A percentile compares a stretch with the other conserved stretches of the same genome.
phyloP scores from a whole-genome alignment of 2,888 invertebrate species.

The Tromatobia lineatoria region DNA sequence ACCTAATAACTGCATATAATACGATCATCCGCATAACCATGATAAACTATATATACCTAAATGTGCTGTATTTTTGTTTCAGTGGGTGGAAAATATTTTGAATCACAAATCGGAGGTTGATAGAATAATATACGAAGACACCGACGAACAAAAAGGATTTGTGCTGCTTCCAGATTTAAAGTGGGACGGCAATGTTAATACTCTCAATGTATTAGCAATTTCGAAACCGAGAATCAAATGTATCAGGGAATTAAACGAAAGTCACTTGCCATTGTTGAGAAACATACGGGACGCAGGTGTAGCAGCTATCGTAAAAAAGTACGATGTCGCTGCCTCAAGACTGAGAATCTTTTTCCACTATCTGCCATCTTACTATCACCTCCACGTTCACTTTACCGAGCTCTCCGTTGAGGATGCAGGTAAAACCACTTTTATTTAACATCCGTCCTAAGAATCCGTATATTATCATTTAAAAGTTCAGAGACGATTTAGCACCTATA shows the following conservation, averaged over 20 bases:
- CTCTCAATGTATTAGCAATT: constrained; percentile 95
- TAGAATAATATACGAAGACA: constrained; percentile 93
- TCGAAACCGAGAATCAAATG: constrained; percentile 92
- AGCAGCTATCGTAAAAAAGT: constrained; percentile 92
- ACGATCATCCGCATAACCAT: too few species aligned
- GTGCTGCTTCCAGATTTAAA: constrained; percentile 97
- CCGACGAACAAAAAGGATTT: constrained; percentile 93
- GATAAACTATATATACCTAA: too few species aligned
- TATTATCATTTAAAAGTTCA: too few species aligned
- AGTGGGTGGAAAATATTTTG: constrained; percentile 99
- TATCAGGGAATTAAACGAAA: constrained; percentile 92
- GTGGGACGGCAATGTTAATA: constrained; percentile 95
- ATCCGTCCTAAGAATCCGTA: too few species aligned
- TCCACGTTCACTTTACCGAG: constrained; percentile 97
- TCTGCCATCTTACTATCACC: constrained; percentile 98
- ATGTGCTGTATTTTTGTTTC: constrained; percentile 58
- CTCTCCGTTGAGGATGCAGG: constrained; percentile 92
- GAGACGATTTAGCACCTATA: too few species aligned
- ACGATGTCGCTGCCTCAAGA: constrained; percentile 89
- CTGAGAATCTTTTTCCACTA: constrained; percentile 96
- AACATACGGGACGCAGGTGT: constrained; percentile 92
- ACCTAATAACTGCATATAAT: too few species aligned
- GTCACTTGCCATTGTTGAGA: constrained; percentile 93
- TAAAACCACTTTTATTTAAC: constrained; percentile 71
- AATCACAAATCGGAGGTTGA: constrained; percentile 96